Conservation (phyloP, 2,797 vertebrate genomes). For the Valencia hispanica region DNA sequence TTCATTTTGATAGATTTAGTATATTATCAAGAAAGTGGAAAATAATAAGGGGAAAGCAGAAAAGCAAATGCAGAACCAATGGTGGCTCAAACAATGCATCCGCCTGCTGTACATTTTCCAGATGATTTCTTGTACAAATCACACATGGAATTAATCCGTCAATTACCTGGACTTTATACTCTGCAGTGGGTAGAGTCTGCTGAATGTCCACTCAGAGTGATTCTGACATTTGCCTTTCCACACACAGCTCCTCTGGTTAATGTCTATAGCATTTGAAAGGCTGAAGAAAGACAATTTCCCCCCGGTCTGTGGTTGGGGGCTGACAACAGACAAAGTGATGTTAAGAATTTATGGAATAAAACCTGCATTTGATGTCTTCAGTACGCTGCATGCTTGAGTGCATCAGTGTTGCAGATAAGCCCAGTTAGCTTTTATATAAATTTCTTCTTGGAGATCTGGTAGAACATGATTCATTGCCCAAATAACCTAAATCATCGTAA, state of each 20-base stretch:
- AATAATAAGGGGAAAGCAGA: neutral
- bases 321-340: neutral
- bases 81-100: neutral
- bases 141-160: neutral
- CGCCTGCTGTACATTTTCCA: neutral
- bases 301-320: neutral
- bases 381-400: no score
- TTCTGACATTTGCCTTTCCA: neutral
- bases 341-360: neutral
- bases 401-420: no score
- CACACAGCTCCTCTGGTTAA: constrained; percentile 1
- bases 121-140: constrained; percentile 1
- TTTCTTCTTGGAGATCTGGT: neutral
- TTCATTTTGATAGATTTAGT: neutral
- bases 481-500: neutral
- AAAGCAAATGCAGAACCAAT: neutral
- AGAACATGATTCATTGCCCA: neutral
- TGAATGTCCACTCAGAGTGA: neutral
- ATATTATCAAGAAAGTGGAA: neutral
- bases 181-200: neutral
- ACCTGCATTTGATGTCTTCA: neutral
- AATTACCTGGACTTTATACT: neutral
- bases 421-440: neutral
- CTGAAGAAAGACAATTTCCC: neutral
- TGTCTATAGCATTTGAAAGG: neutral